Evolutionary conservation across 2,797 vertebrate genomes (phyloP).

Genomic region (Tarsius wallacei): DNA sequence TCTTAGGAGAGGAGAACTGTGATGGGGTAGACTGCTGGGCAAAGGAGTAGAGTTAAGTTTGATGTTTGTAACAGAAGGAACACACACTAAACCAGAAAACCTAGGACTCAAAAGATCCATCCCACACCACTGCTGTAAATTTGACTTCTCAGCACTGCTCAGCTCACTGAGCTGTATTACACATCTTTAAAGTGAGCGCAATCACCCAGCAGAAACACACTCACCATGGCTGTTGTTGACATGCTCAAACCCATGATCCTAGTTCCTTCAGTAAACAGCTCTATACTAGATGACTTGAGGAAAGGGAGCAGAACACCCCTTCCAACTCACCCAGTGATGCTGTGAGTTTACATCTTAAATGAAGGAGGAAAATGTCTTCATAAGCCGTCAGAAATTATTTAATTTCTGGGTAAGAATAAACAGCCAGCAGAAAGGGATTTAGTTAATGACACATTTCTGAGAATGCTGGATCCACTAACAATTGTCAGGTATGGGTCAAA

Average conservation of each 20-base stretch:
- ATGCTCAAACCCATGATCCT: neutral
- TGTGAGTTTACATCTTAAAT: neutral
- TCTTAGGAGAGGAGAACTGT: neutral
- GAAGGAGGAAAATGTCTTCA: neutral
- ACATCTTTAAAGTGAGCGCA: neutral
- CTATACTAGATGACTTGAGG: neutral
- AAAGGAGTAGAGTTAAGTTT: neutral
- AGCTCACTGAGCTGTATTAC: neutral
- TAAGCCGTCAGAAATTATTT: neutral
- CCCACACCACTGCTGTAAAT: neutral
- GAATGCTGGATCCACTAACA: constrained; percentile 24
- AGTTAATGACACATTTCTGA: constrained; percentile 62
- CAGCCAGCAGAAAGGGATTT: constrained; percentile 40
- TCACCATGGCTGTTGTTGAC: neutral
- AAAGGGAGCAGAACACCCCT: neutral
- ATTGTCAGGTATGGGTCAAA: constrained; percentile 47
- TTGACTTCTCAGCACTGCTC: neutral
- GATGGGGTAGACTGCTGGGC: neutral
- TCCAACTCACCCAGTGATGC: neutral
- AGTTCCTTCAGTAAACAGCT: neutral
- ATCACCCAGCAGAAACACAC: neutral
- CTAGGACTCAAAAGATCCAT: neutral
- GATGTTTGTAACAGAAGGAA: neutral
- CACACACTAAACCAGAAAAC: neutral
- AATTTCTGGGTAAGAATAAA: constrained; percentile 56